Conservation (phyloP, 1,140 invertebrate species). For the Lepidostoma basale region DNA sequence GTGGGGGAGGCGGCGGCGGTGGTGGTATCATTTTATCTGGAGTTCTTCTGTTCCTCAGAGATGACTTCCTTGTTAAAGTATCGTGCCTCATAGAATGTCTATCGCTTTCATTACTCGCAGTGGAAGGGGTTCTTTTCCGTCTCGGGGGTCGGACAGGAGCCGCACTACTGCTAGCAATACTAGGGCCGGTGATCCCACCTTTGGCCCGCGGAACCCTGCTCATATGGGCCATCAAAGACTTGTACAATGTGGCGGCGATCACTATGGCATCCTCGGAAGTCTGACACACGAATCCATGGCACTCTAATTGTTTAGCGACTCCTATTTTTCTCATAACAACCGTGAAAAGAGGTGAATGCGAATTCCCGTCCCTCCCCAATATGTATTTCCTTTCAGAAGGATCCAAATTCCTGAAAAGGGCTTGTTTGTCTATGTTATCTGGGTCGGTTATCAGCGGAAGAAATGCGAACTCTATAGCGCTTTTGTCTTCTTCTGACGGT, state of each 20-base stretch:
- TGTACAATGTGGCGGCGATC: conserved; percentile 87
- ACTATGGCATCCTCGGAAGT: conserved; percentile 87
- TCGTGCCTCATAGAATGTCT: conserved; percentile 29
- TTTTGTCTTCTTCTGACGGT: conserved; percentile 57
- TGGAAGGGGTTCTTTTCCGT: conserved; percentile 65
- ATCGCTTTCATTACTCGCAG: conserved; percentile 65
- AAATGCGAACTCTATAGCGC: conserved; percentile 71
- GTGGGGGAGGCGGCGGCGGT: conserved; percentile 49
- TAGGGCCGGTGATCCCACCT: conserved; percentile 74
- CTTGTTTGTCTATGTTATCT: conserved; percentile 75
- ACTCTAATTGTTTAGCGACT: conserved; percentile 79
- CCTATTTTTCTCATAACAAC: conserved; percentile 86
- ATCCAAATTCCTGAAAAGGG: conserved; percentile 66
- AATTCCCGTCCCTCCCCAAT: conserved; percentile 60
- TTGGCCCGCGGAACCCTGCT: conserved; percentile 66
- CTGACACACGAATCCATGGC: conserved; percentile 89
- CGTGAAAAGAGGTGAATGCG: conserved; percentile 86
- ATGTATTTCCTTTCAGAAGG: conserved; percentile 62
- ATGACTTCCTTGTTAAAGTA: conserved; percentile 45
- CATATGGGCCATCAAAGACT: conserved; percentile 82
- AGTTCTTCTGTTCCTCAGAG: conserved; percentile 48
- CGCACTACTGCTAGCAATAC: conserved; percentile 66
- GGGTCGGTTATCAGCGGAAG: conserved; percentile 85
- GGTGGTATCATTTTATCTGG: conserved; percentile 52
- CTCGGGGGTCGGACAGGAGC: conserved; percentile 61